Base-by-base conservation (phyloP, 2,888 invertebrate species). In the Thera britannica region DNA sequence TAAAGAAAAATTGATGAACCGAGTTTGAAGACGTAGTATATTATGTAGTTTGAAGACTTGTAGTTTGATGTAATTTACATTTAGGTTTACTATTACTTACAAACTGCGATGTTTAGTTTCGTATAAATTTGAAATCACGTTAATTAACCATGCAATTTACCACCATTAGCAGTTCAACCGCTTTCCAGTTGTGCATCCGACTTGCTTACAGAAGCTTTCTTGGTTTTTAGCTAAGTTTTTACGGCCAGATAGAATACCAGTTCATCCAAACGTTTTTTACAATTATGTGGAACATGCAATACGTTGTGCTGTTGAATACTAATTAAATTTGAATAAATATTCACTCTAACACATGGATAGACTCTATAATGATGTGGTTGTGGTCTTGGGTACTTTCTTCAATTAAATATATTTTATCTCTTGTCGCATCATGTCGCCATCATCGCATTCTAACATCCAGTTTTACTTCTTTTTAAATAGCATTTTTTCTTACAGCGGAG, bases 401-500 rank as follows among this genome's bases (percentile, higher is more conserved):
- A 38, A 38, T 4, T 0, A 38, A 38, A 4, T 38, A 38, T 38
- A 7, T 41, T 41, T 41, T 7, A 41, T 41, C 5, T 41, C 41
- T 41, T 41, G 23, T 23, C 23, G 23, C 23, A 23, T 41, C 4
- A 38, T 38, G 38, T 41, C 0, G 23, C 7, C 5, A 6, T 1
- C 41, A 41, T 41, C 41, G 41, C 41, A 46, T 46, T 46, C 44
- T 3, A 46, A 7, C 2, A 41, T 46, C 9, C 44, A 46, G 44
- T 8, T 44, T 44, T 44, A 8, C 7, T 44, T 44, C 44, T 44
- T 6, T 44, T 44, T 38, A 4, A 38, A 38, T 1, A 2, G 7
- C 7, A 41, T 2, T 41, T 7, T 41, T 74, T 74, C 88, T 85
- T 74, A 55, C 94, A 96, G 96, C 94, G 82, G 95, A 95, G 67